Conservation (phyloP, 2,797 vertebrate species). For the Thaleichthys pacificus region DNA sequence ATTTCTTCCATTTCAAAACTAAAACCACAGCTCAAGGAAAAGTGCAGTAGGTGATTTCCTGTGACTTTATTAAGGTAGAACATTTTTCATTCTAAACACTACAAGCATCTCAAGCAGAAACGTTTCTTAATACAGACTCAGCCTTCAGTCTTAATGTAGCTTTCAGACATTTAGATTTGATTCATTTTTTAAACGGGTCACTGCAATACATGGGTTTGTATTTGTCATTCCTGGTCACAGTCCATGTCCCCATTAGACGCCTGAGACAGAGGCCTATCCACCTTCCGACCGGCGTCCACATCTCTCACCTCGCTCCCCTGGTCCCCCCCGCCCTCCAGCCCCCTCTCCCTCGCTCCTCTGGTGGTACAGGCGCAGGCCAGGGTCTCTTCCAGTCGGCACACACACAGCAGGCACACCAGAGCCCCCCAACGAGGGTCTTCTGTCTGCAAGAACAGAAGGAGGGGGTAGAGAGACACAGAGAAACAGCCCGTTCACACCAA, state of each 20-base stretch:
- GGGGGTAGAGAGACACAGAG: neutral
- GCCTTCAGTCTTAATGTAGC: no score
- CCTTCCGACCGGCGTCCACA: neutral
- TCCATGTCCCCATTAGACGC: conserved; percentile 38
- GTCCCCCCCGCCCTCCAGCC: conserved; percentile 3
- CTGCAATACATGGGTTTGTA: neutral
- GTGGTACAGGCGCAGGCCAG: conserved; percentile 70
- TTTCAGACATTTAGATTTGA: neutral
- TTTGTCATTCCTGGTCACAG: neutral
- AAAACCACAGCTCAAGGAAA: no score
- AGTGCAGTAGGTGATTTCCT: neutral
- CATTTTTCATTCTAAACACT: neutral
- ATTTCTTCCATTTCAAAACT: neutral
- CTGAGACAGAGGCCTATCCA: conserved; percentile 26
- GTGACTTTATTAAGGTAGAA: neutral
- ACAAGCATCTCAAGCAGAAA: neutral
- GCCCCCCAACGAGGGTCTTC: conserved; percentile 55
- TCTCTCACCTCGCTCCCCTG: conserved; percentile 9
- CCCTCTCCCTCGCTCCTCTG: conserved; percentile 27
- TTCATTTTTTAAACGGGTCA: neutral
- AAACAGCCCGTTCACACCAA: neutral
- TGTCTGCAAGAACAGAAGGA: conserved; percentile 60
- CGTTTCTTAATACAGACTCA: neutral
- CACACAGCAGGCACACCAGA: conserved; percentile 66
- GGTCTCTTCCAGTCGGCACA: conserved; percentile 65